Base-by-base conservation (phyloP, 2,797 vertebrate species). In the Calcarius lapponicus region DNA sequence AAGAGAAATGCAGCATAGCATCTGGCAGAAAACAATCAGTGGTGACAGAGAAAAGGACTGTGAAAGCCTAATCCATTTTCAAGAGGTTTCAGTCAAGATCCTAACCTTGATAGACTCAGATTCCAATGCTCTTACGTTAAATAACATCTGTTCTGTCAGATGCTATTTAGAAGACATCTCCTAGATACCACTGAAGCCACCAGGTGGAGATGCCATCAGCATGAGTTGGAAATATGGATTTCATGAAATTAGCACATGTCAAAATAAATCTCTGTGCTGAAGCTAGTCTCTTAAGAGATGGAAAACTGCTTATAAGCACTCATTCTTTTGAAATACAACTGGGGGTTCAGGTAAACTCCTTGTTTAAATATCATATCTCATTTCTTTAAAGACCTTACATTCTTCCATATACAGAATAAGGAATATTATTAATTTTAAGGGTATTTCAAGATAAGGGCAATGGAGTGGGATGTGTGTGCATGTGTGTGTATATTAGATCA, bases 381-480 rank as follows among this genome's bases (percentile, higher is more conserved):
- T 79, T 78, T 84, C 54, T 75, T 79, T 21, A 66, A 56, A 76
- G 34, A 85, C 5, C 4, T 80, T 75, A n/a, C 13, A 73, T 13
- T 54, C 8, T 80, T 88, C 42, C 26, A 79, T 72, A 56, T 56
- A 83, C 25, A 71, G n/a, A 94, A 76, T 47, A 40, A 66, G 20
- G 9, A 66, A 66, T 7, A 32, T n/a, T 20, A 26, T 36, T 65
- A 25, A 15, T 32, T 60, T 74, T 66, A 72, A 75, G 13, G 13
- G 4, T 64, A 51, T 32, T 54, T 67, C 74, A 60, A 75, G 28
- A 25, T 90, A 62, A 58, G 24, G 28, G 28, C 36, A 61, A n/a
- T 2, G 3, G 28, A 32, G 17, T 0, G 0, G 17, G 1, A 10
- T 3, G 1, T 10, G 9, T 43, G 10, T 32, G 5, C 2, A 5